Conservation (phyloP, 2,113 vertebrate genomes). For the Rhea pennata region DNA sequence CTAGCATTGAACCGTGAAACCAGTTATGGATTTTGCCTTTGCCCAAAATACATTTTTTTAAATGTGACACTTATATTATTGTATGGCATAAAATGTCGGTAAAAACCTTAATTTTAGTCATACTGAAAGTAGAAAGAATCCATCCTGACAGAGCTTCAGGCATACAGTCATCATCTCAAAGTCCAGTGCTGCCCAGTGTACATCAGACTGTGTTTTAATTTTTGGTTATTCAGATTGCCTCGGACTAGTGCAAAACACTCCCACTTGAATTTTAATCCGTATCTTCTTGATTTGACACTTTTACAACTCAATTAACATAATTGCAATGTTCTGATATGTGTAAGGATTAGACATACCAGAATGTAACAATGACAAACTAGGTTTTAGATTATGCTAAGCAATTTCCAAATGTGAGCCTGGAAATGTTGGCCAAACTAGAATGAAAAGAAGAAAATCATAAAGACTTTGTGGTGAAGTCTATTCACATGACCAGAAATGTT, state of each 20-base stretch:
- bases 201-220: not conserved
- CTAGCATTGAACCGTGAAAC: not conserved
- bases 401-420: not conserved
- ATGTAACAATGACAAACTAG: not conserved
- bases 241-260: not conserved
- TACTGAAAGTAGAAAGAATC: not conserved
- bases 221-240: not conserved
- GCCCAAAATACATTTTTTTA: not conserved
- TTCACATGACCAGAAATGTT: not conserved
- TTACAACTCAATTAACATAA: not conserved
- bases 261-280: not conserved
- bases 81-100: accelerated
- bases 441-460: not conserved
- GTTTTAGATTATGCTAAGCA: not conserved
- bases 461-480: not conserved
- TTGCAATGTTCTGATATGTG: not conserved
- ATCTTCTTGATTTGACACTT: not conserved
- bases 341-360: not conserved
- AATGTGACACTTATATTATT: not conserved
- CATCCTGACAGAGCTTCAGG: not conserved
- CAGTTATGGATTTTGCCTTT: not conserved
- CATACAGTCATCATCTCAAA: not conserved
- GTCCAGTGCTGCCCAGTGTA: not conserved
- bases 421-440: not conserved
- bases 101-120: not conserved